A percentile compares a stretch with the other conserved stretches of the same genome.
These are phyloP conservation scores for Drosophila parvula DNA, from an alignment of 1,140 invertebrate genomes.

Conservation along the genomic window DNA sequence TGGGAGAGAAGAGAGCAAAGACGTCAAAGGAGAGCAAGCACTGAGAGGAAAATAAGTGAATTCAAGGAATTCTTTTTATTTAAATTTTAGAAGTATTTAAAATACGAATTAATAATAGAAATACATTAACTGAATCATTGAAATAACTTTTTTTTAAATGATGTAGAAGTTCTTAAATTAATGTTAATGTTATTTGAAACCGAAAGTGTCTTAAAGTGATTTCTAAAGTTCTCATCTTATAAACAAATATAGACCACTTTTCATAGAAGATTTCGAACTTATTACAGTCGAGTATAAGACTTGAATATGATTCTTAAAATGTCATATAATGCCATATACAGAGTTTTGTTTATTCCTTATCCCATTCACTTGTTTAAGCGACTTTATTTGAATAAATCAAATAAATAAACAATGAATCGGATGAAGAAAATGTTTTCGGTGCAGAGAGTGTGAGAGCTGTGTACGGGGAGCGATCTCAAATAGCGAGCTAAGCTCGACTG, in stretches of 20 bases:
- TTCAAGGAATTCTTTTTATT: background rate
- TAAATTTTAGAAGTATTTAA: background rate
- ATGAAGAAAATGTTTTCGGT: conserved; percentile 11
- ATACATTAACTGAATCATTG: background rate
- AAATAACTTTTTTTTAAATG: background rate
- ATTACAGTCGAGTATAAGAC: too few species aligned
- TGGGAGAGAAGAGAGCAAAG: conserved; percentile 28
- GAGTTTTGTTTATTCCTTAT: background rate
- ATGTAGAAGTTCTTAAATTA: background rate
- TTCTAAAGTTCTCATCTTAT: background rate
- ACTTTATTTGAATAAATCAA: background rate
- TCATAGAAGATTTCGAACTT: too few species aligned
- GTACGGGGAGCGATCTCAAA: conserved; percentile 14
- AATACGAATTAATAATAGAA: background rate
- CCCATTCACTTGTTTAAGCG: background rate
- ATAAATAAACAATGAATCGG: background rate
- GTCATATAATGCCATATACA: background rate
- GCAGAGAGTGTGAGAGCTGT: conserved; percentile 15
- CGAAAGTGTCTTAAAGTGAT: background rate
- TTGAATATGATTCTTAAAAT: background rate
- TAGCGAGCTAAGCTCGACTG: conserved; percentile 33
- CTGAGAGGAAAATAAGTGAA: background rate
- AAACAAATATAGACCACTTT: too few species aligned
- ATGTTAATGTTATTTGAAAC: background rate
- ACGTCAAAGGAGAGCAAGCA: conserved; percentile 9